Evolutionary conservation across 2,113 vertebrate genomes (phyloP), one percentile per base, ranked within the genome.

Genomic region (Catagonus wagneri): DNA sequence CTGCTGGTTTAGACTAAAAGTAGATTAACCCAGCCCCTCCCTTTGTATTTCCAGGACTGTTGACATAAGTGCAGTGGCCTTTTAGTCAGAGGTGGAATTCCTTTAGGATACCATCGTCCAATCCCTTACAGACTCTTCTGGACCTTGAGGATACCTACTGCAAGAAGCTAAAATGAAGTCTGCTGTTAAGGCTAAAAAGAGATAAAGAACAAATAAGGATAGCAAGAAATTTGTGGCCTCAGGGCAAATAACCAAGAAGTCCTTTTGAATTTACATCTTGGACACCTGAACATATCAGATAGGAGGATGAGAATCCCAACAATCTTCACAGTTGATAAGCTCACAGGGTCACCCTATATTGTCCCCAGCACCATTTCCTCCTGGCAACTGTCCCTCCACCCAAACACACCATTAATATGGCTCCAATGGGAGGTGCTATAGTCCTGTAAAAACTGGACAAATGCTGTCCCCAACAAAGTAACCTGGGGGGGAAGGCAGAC

Each of bases 181-280:
- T 44, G 27, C 13, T 61, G 92, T 85, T 72, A 89, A 89, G 50
- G 20, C 15, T 83, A 88, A 94, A 66, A 54, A 27, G 22, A 83
- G 72, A 80, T 8, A 89, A 94, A 86, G n/a, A 7, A 17, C 25
- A 58, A 76, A 56, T 61, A 84, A 52, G 56, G 68, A 90, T 3
- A 93, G 25, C 32, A 83, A 92, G 22, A 25, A 52, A 34, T 83
- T 60, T 29, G 29, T 19, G 44, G 27, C 10, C 69, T 79, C 25
- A 4, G 19, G 34, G 29, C n/a, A 91, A 89, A 52, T 44, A 93
- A 88, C 52, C 88, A 81, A 86, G 78, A 68, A 85, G 27, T 84
- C n/a, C 34, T 23, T 12, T 34, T 11, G 69, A 78, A 69, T 6
- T 52, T n/a, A 13, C 22, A 68, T 58, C 29, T 23, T 60, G 54